Evolutionary conservation across 2,113 vertebrate genomes (phyloP).

Genomic region (Cephalopterus ornatus): DNA sequence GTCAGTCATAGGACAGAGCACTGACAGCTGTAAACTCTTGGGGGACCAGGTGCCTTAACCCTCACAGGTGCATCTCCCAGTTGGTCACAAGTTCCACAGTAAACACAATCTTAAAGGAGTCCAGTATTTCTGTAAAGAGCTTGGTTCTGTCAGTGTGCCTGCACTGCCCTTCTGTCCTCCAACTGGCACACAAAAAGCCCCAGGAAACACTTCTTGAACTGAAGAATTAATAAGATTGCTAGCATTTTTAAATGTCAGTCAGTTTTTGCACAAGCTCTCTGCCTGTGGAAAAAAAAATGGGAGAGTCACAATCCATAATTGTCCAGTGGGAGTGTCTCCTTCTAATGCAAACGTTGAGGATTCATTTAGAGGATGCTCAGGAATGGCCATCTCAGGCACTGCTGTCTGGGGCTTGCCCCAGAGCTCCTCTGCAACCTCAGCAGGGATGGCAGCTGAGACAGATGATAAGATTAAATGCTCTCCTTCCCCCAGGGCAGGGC

Average conservation of each 20-base stretch:
- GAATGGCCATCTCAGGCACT: background rate
- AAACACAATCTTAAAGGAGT: background rate
- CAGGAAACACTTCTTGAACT: background rate
- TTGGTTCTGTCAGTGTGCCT: background rate
- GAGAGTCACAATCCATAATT: background rate
- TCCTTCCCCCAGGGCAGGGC: background rate
- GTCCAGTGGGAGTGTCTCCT: background rate
- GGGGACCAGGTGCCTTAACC: background rate
- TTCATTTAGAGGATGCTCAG: background rate
- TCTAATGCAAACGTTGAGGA: slow-evolving; percentile 36
- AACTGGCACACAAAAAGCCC: background rate
- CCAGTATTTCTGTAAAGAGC: background rate
- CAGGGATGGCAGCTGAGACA: slow-evolving; percentile 15
- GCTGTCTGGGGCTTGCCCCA: background rate
- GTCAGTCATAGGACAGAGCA: background rate
- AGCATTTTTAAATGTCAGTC: slow-evolving; percentile 61
- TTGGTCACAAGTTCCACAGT: background rate
- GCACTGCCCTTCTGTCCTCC: background rate
- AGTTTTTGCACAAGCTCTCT: slow-evolving; percentile 19
- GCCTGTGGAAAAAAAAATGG: background rate
- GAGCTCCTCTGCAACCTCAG: background rate
- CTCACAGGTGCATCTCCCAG: background rate
- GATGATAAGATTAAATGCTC: slow-evolving; percentile 35
- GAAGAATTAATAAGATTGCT: slow-evolving; percentile 47
- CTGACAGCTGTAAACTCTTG: background rate